These are phyloP conservation scores for Chloropsis hardwickii DNA, from an alignment of 2,113 vertebrate genomes.

Conservation along the genomic window DNA sequence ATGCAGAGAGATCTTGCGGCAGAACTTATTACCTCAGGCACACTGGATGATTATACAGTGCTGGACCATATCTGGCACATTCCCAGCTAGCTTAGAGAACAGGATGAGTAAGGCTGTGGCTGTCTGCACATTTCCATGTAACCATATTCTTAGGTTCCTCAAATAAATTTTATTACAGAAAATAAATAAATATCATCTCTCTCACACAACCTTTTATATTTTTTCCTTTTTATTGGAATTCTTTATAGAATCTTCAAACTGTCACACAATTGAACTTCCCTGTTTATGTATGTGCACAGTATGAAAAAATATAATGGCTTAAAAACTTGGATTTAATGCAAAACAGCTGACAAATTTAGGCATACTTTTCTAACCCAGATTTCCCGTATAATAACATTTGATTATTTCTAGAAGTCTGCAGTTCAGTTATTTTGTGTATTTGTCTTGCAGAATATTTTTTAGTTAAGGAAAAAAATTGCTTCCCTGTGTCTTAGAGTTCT, in stretches of 20 bases:
- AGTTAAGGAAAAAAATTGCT: conserved; percentile 39
- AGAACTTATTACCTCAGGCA: not conserved
- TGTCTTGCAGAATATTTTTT: conserved; percentile 24
- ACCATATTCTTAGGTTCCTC: not conserved
- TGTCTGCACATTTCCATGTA: not conserved
- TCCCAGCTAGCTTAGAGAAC: not conserved
- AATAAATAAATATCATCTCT: conserved; percentile 15
- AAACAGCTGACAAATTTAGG: conserved; percentile 44
- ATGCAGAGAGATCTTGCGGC: not conserved
- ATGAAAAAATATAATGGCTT: conserved; percentile 36
- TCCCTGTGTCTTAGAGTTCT: not conserved
- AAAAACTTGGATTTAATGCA: conserved; percentile 22
- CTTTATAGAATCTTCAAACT: conserved; percentile 1
- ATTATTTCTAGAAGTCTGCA: conserved; percentile 23
- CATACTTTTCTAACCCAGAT: not conserved
- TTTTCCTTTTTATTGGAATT: conserved; percentile 35
- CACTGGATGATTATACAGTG: not conserved
- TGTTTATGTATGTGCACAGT: not conserved
- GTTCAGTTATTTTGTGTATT: not conserved
- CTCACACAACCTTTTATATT: conserved; percentile 1
- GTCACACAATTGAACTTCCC: not conserved
- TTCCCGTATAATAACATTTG: conserved; percentile 27
- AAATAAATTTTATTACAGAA: not conserved
- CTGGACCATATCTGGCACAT: not conserved
- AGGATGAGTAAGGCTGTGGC: not conserved